Conservation (phyloP, 2,888 invertebrate genomes). For the Acronicta leporina region DNA sequence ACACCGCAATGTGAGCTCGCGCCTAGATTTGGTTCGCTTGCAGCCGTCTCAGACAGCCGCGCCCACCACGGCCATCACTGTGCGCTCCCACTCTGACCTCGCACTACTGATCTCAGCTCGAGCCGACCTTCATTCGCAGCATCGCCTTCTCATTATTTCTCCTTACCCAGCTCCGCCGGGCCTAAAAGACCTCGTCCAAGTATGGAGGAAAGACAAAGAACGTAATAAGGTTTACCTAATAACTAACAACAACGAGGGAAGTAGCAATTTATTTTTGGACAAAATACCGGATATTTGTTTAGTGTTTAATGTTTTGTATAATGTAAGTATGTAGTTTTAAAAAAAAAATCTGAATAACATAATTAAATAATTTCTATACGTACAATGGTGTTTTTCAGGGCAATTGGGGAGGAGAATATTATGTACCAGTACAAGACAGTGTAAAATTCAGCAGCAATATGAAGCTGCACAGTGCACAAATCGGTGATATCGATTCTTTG, state of each 20-base stretch:
- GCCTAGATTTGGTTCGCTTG: too few relatives aligned
- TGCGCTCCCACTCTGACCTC: too few relatives aligned
- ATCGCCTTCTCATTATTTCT: conserved; percentile 42
- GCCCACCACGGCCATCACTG: too few relatives aligned
- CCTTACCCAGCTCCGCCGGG: conserved; percentile 35
- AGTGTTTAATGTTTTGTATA: conserved; percentile 60
- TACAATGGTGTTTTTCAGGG: conserved; percentile 45
- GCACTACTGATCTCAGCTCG: too few relatives aligned
- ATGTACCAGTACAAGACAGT: conserved; percentile 46
- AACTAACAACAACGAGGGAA: conserved; percentile 62
- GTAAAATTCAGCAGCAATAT: conserved; percentile 30
- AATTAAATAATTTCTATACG: background rate
- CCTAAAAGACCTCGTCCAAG: conserved; percentile 54
- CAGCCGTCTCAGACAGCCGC: too few relatives aligned
- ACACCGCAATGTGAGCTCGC: too few relatives aligned
- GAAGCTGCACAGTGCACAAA: conserved; percentile 52
- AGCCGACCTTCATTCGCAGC: too few relatives aligned
- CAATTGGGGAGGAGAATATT: conserved; percentile 61
- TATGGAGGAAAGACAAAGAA: conserved; percentile 61
- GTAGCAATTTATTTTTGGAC: conserved; percentile 54
- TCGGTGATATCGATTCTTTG: conserved; percentile 35
- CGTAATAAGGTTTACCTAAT: conserved; percentile 62
- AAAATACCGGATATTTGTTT: conserved; percentile 65
- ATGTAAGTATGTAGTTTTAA: conserved; percentile 55
- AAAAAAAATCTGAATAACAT: background rate